Evolutionary conservation across 2,113 vertebrate species (phyloP), one percentile per base, ranked within the genome.

Genomic region (Prunella himalayana): DNA sequence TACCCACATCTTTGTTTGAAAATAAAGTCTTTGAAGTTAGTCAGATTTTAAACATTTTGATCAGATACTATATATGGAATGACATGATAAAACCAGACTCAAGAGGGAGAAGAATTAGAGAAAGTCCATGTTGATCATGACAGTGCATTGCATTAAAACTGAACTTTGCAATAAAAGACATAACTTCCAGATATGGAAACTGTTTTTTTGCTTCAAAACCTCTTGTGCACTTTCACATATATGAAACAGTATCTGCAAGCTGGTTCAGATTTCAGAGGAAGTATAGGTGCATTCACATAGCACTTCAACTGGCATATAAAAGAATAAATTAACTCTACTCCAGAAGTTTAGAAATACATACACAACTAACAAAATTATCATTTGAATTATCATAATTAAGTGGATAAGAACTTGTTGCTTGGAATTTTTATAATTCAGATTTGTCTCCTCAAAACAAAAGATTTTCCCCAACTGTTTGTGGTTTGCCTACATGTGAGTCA

Each of bases 401-500:
- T 44, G 19, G 30, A n/a, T 68, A 71, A 23, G 19, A 88, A 85
- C 6, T 56, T 5, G 1, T 39, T 79, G 9, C 28, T 71, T 39
- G 25, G 19, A 64, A 59, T 50, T 86, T 65, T 82, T 75, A 17
- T 42, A 78, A 54, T 39, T 70, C 47, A 57, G 8, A 44, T 54
- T 57, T 71, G 3, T 47, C 8, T 82, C 27, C 19, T 76, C 42
- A 71, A 66, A 86, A 39, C 6, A 51, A 47, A 78, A 16, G 13
- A 72, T 57, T 53, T 85, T 65, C n/a, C 22, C 37, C 12, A 61
- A 6, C 33, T 57, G 19, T 27, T 69, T 30, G 53, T 11, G 11
- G 11, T 56, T 61, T 8, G 2, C 8, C 18, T 64, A 41, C 4
- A 12, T 7, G 6, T 0, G 0, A n/a, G 31, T 54, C 77, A 51